Evolutionary conservation across 2,888 invertebrate genomes (phyloP), one percentile per base, ranked within the genome.

Genomic region (Agonopterix subpropinquella): DNA sequence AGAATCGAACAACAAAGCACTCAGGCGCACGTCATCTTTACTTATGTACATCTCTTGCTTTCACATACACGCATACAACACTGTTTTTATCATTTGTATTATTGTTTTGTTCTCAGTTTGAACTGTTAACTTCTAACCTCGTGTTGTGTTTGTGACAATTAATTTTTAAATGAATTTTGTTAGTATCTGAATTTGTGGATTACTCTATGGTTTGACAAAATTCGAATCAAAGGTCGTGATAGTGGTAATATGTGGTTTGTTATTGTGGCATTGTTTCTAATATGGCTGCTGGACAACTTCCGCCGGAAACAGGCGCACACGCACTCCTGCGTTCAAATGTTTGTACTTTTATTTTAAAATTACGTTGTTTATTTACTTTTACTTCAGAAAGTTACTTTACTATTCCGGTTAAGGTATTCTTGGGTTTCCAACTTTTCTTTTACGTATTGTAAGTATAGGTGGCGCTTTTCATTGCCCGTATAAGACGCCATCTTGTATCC

Each of bases 261-360:
- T 63, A 67, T 80, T 55, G 72, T 79, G 65, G 70, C 73, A 62
- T 73, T 87, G 74, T 76, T 81, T 74, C 62, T 85, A 69, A 71
- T 87, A 77, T 88, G 87, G 87, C 73, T 85, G 72, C 61, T 82
- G 65, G 81, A 78, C 64, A 64, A 62, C 58, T 74, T 82, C 78
- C 81, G 86, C 55, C 80, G 83, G 83, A 83, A 82, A 59, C 71
- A 76, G 63, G 58, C 70, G 64, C 57, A 68, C 60, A 64, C 62
- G 55, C 72, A 73, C 67, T 77, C 73, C 54, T 85, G 84, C 67
- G 70, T 77, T 57, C 70, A 76, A 76, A 79, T 82, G 87, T 87
- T 74, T 36, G 87, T 87, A 84, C 71, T 56, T n/a, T n/a, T 11
- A 13, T 42, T 39, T 39, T 11, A 11, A 42, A 49, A 49, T 52